Base-by-base conservation (phyloP, 2,797 vertebrate species). In the Sparidentex hasta region DNA sequence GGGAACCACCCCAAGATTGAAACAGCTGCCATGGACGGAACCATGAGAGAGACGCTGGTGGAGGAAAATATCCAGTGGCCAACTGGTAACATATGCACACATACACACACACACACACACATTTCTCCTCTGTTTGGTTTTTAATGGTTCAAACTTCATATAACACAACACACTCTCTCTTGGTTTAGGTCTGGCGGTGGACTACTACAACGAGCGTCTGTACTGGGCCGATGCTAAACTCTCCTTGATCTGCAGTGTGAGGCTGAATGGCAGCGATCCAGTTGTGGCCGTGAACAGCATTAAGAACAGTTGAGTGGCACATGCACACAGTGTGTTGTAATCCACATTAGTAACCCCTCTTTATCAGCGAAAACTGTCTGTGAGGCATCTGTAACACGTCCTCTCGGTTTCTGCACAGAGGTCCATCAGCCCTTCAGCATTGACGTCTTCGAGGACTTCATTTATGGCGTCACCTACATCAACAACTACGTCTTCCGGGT, bases 1-100 rank as follows among this genome's bases (percentile, higher is more conserved):
- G 98, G 98, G 14, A 99, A 99, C 79, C 98, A 99, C 76, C 98
- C 98, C 16, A 99, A 99, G 94, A 99, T 99, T 0, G 98, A 99
- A 93, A 98, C 97, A 0, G 98, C 98, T 0, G 97, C 97, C 14
- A 99, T 99, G 98, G 98, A 99, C 0, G 98, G 98, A 33, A 99
- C 98, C 0, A 95, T 98, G 93, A 96, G 98, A 52, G 96, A 99
- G 90, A 99, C 96, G 0, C 93, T 99, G 82, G 96, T 99, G 11
- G 96, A 99, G 62, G 96, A 99, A 89, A 97, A 98, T 91, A 97
- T 99, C 82, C 97, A 99, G 83, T 99, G 98, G 98, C 98, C 98
- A 51, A 99, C 97, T 75, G 97, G 98, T 98, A 84, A 90, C 71
- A 69, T 47, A 81, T 20, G 51, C 78, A 62, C 2, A 48, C 38